Evolutionary conservation across 2,888 invertebrate species (phyloP).

Genomic region (Nasonia oneida): DNA sequence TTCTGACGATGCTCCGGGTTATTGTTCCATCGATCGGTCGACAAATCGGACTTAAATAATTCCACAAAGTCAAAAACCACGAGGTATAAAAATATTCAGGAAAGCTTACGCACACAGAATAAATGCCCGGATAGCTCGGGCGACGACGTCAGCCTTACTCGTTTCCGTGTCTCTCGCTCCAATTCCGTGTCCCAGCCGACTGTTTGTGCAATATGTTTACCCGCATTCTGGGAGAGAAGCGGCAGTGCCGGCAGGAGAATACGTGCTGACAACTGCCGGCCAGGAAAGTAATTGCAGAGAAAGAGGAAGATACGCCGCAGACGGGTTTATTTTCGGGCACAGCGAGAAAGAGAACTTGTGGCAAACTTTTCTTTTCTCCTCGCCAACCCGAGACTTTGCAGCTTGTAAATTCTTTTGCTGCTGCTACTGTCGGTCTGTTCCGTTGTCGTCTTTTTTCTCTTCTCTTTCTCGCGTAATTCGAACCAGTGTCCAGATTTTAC

Average conservation of each 20-base stretch:
- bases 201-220: slow-evolving; percentile 52
- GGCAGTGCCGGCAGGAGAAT: slow-evolving; percentile 4
- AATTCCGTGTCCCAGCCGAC: neutral
- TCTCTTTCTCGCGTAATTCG: slow-evolving; percentile 25
- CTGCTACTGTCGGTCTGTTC: neutral
- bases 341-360: slow-evolving; percentile 35
- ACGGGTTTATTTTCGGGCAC: slow-evolving; percentile 41
- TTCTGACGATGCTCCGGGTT: neutral
- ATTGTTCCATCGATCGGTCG: no score
- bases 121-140: neutral
- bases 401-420: slow-evolving; percentile 17
- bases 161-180: neutral
- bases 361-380: slow-evolving; percentile 37
- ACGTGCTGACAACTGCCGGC: slow-evolving; percentile 22
- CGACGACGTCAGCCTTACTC: neutral
- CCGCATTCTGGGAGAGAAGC: slow-evolving; percentile 27
- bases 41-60: no score
- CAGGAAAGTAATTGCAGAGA: slow-evolving; percentile 53
- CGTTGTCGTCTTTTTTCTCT: neutral
- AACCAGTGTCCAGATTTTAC: neutral
- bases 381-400: neutral
- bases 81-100: neutral
- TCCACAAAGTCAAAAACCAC: no score
- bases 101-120: neutral
- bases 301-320: slow-evolving; percentile 29